A percentile compares a stretch with the other conserved stretches of the same genome.
phyloP scores from a whole-genome alignment of 2,888 invertebrate genomes.

The Pristionchus mayeri region DNA sequence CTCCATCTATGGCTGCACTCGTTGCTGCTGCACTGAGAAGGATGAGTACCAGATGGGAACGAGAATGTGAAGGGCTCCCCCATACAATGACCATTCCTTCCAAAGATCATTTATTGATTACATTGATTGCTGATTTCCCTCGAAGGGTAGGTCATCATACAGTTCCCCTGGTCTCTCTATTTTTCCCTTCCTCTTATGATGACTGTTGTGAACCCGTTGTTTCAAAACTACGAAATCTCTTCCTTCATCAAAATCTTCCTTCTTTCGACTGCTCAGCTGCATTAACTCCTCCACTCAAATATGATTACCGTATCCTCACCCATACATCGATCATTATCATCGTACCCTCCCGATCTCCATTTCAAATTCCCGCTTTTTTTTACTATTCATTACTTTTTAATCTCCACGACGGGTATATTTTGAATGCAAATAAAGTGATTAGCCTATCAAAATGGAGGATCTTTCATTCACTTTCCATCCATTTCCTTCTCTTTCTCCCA shows the following conservation, averaged over 20 bases:
- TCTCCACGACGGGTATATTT: not conserved
- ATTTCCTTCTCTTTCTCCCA: not conserved
- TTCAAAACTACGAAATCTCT: too few relatives aligned
- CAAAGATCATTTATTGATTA: too few relatives aligned
- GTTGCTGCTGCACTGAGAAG: conserved; percentile 22
- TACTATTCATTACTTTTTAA: not conserved
- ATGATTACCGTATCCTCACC: not conserved
- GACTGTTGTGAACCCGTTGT: too few relatives aligned
- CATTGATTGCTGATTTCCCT: too few relatives aligned
- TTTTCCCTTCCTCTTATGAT: too few relatives aligned
- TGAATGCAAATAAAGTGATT: not conserved
- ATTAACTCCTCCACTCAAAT: not conserved
- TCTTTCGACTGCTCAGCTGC: too few relatives aligned
- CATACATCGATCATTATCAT: not conserved
- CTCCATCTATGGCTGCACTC: conserved; percentile 27
- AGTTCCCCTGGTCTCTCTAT: too few relatives aligned
- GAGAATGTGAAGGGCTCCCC: conserved; percentile 28
- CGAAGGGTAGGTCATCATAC: too few relatives aligned
- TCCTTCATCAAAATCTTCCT: not conserved
- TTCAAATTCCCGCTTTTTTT: not conserved
- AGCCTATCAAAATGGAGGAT: not conserved
- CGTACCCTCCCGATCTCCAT: not conserved
- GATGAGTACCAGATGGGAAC: conserved; percentile 31
- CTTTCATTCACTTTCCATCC: not conserved
- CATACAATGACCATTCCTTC: not conserved